These are phyloP conservation scores for Anguilla anguilla DNA, from an alignment of 2,797 vertebrate genomes.

Conservation along the genomic window DNA sequence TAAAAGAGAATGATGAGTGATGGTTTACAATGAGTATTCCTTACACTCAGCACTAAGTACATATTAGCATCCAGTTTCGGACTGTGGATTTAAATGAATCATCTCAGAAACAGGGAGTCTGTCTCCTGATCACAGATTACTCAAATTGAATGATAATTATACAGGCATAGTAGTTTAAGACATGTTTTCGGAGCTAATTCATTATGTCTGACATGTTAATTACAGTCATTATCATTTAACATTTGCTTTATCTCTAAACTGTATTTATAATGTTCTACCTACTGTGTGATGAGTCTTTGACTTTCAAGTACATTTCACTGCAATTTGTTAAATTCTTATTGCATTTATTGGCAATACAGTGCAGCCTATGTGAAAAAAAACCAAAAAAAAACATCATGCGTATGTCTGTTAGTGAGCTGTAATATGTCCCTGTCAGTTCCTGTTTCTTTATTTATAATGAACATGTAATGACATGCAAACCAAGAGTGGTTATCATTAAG, in stretches of 20 bases:
- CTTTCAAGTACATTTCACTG: no score
- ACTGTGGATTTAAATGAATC: not conserved
- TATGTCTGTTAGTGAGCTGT: not conserved
- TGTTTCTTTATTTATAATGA: constrained; percentile 25
- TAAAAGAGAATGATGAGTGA: not conserved
- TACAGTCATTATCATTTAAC: constrained; percentile 33
- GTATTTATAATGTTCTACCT: constrained; percentile 19
- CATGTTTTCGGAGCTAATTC: constrained; percentile 17
- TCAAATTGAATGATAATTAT: not conserved
- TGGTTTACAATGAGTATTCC: not conserved
- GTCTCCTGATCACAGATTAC: not conserved
- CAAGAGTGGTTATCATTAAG: constrained; percentile 16
- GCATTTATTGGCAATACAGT: no score
- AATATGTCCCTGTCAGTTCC: constrained; percentile 3
- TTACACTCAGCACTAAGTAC: not conserved
- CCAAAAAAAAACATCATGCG: not conserved
- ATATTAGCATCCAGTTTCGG: not conserved
- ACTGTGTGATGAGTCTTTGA: not conserved
- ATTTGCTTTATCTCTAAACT: constrained; percentile 23
- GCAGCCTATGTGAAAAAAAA: not conserved
- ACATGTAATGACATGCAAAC: constrained; percentile 23
- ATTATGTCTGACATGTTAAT: constrained; percentile 31
- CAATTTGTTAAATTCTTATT: no score
- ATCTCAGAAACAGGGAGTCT: not conserved
- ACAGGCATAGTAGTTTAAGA: not conserved